These are phyloP conservation scores for Wiebesia pumilae DNA, from an alignment of 1,140 invertebrate species.

Conservation along the genomic window DNA sequence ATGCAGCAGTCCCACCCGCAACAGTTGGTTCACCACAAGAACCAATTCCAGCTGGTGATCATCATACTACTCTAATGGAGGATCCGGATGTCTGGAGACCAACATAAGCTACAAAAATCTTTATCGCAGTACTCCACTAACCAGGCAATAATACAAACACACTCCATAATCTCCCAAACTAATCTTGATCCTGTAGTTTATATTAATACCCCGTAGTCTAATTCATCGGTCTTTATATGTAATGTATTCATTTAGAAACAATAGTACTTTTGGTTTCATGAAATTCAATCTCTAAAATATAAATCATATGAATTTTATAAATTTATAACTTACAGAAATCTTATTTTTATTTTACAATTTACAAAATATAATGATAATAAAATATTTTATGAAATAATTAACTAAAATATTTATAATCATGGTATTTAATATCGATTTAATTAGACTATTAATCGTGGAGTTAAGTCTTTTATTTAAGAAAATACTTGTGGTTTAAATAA, in stretches of 20 bases:
- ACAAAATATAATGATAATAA: too few species aligned
- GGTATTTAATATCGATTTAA: too few species aligned
- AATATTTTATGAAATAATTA: too few species aligned
- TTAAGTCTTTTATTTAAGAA: too few species aligned
- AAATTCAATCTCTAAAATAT: neutral
- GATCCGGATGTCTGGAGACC: constrained; percentile 92
- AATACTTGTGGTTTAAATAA: too few species aligned
- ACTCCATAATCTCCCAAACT: constrained; percentile 44
- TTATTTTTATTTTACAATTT: too few species aligned
- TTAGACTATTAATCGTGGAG: too few species aligned
- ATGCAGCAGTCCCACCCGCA: constrained; percentile 86
- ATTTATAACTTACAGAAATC: too few species aligned
- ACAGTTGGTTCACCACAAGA: constrained; percentile 78
- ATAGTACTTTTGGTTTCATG: neutral
- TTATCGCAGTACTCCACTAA: constrained; percentile 71
- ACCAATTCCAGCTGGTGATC: constrained; percentile 79
- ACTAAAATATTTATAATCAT: too few species aligned
- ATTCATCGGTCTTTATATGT: neutral
- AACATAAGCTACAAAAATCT: constrained; percentile 82
- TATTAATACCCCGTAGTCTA: constrained; percentile 19
- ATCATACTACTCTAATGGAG: constrained; percentile 88
- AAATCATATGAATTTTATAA: neutral
- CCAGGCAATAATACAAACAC: constrained; percentile 71
- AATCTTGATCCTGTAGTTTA: constrained; percentile 16
- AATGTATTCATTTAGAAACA: neutral